Conservation (phyloP, 2,797 vertebrate genomes). For the Sebastes taczanowskii region DNA sequence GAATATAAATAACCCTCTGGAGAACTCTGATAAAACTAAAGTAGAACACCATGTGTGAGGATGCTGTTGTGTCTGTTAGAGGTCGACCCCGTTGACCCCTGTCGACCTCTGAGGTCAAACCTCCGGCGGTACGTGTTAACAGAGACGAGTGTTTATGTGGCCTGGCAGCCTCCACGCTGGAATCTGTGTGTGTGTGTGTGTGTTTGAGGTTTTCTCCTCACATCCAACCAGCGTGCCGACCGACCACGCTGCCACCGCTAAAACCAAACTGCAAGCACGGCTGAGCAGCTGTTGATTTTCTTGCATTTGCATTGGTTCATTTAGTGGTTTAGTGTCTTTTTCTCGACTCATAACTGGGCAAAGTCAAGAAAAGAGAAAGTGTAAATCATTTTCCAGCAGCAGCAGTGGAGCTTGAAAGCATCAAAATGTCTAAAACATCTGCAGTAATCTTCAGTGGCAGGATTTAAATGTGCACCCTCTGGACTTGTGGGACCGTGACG, state of each 20-base stretch:
- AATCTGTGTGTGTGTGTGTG: not conserved
- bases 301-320: not conserved
- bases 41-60: not conserved
- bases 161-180: not conserved
- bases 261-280: not conserved
- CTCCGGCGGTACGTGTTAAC: not conserved
- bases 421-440: not conserved
- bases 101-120: slow-evolving; percentile 31
- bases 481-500: not conserved
- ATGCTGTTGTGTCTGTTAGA: not conserved
- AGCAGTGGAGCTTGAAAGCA: not conserved
- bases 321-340: not conserved
- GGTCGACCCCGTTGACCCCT: slow-evolving; percentile 29
- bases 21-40: not conserved
- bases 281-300: not conserved
- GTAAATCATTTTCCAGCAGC: not conserved
- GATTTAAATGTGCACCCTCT: rapidly evolving
- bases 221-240: not conserved
- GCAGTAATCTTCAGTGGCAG: not conserved
- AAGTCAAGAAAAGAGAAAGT: not conserved
- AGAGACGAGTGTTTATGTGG: not conserved
- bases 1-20: not conserved
- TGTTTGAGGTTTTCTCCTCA: not conserved
- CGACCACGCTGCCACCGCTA: not conserved
- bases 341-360: not conserved